A percentile compares a stretch with the other conserved stretches of the same genome.
Evolutionary conservation across 2,888 invertebrate genomes (phyloP).

Genomic region (Sinopyrophorus schimmeli): DNA sequence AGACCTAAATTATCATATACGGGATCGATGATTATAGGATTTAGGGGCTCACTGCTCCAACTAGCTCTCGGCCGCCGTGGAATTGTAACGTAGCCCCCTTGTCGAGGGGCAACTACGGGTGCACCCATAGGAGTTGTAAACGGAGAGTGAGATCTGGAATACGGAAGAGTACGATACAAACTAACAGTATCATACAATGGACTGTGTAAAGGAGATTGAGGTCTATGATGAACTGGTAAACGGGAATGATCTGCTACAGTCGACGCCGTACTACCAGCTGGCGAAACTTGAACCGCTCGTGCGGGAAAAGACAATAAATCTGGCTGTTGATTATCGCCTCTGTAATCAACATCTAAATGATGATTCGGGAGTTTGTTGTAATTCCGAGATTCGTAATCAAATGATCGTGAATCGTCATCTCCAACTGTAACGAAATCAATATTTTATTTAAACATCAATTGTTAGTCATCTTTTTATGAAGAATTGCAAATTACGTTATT

Average conservation of each 20-base stretch:
- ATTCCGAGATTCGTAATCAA: slow-evolving; percentile 66
- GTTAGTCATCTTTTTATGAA: not conserved
- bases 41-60: slow-evolving; percentile 73
- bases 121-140: slow-evolving; percentile 71
- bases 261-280: slow-evolving; percentile 80
- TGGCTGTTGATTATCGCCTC: slow-evolving; percentile 69
- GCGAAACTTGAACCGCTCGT: slow-evolving; percentile 69
- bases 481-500: not conserved
- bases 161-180: slow-evolving; percentile 78
- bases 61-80: slow-evolving; percentile 82
- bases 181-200: slow-evolving; percentile 69
- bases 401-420: slow-evolving; percentile 72
- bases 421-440: slow-evolving; percentile 55
- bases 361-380: slow-evolving; percentile 60
- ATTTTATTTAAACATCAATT: too few species aligned
- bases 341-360: slow-evolving; percentile 59
- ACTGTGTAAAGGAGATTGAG: slow-evolving; percentile 62
- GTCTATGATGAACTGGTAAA: slow-evolving; percentile 56
- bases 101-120: slow-evolving; percentile 59
- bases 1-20: slow-evolving; percentile 85
- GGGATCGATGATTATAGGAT: slow-evolving; percentile 66
- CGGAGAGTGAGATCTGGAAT: slow-evolving; percentile 77
- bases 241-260: slow-evolving; percentile 75
- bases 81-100: slow-evolving; percentile 81
- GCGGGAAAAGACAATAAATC: slow-evolving; percentile 80